Conservation (phyloP, 2,113 vertebrate species). For the Lathamus discolor region DNA sequence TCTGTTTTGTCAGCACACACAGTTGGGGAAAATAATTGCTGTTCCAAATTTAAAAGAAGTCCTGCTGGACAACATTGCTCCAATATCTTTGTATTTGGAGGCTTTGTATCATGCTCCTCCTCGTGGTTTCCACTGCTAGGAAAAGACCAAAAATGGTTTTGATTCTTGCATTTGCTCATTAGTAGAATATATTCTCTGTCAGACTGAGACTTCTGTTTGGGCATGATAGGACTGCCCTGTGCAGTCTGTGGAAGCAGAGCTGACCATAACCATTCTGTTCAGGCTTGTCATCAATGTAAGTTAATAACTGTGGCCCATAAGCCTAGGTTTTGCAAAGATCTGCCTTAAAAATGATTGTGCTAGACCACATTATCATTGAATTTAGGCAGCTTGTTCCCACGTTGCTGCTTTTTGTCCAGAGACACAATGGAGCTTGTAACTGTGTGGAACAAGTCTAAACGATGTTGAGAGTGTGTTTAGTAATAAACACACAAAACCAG, state of each 20-base stretch:
- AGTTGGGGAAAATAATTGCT: background rate
- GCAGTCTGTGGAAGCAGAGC: background rate
- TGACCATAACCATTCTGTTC: background rate
- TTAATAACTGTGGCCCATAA: background rate
- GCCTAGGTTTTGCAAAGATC: background rate
- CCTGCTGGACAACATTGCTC: background rate
- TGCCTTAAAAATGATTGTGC: background rate
- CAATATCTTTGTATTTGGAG: background rate
- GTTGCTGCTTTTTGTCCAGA: background rate
- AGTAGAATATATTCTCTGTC: background rate
- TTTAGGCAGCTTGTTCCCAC: background rate
- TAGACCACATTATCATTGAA: background rate
- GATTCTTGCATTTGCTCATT: background rate
- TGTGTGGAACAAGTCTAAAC: background rate
- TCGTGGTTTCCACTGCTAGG: background rate
- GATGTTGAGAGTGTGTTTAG: background rate
- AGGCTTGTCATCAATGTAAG: background rate
- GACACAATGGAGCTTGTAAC: background rate
- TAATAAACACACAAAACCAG: background rate
- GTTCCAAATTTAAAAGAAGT: background rate
- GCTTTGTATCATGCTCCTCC: background rate
- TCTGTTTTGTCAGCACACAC: background rate
- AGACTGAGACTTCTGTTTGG: background rate
- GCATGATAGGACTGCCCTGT: background rate
- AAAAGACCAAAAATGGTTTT: background rate